Evolutionary conservation across 2,888 invertebrate genomes (phyloP).

Genomic region (Eupithecia exiguata): DNA sequence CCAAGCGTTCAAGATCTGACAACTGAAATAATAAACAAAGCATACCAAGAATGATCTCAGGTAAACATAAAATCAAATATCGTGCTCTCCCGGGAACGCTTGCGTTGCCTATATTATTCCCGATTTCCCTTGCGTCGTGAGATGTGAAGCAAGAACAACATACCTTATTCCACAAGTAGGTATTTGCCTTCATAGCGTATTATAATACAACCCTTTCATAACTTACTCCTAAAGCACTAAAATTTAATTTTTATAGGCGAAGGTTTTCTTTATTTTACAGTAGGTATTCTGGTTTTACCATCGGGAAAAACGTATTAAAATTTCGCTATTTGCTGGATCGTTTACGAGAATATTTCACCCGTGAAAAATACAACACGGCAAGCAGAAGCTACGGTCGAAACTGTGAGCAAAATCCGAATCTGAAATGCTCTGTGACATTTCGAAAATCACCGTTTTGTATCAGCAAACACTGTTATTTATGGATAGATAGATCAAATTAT

Average conservation of each 20-base stretch:
- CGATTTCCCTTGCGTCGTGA: slow-evolving; percentile 41
- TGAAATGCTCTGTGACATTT: slow-evolving; percentile 26
- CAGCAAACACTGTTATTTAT: background rate
- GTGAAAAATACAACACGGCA: slow-evolving; percentile 17
- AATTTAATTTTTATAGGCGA: background rate
- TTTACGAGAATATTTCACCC: background rate
- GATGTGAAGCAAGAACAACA: slow-evolving; percentile 41
- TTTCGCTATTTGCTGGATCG: background rate
- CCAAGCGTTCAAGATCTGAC: background rate
- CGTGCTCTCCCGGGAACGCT: slow-evolving; percentile 52
- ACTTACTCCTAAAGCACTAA: slow-evolving; percentile 19
- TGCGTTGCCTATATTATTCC: slow-evolving; percentile 41
- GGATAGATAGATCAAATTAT: background rate
- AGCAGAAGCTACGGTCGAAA: slow-evolving; percentile 16
- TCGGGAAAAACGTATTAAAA: background rate
- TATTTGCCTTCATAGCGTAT: slow-evolving; percentile 57
- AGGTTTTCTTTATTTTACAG: background rate
- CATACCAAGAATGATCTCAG: slow-evolving; percentile 62
- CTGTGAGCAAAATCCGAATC: slow-evolving; percentile 24
- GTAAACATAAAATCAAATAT: slow-evolving; percentile 69
- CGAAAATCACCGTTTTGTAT: slow-evolving; percentile 12
- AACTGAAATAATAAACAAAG: slow-evolving; percentile 21
- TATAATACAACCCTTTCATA: slow-evolving; percentile 56
- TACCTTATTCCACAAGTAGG: slow-evolving; percentile 41
- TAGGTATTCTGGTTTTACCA: background rate